Conservation (phyloP, 1,140 invertebrate genomes). For the Drosophila asahinai region DNA sequence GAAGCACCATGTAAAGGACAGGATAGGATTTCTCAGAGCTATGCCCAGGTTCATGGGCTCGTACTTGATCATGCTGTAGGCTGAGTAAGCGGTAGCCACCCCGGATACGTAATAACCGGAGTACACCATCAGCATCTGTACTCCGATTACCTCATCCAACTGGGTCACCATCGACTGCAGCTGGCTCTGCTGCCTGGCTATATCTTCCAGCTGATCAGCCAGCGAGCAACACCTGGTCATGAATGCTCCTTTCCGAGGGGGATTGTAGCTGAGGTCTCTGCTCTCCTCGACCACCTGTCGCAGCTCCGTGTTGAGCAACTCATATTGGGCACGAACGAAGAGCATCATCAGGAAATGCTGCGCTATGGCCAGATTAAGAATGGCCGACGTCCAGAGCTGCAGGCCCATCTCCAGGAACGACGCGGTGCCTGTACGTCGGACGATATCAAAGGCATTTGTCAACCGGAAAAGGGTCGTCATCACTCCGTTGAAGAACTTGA, state of each 20-base stretch:
- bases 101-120: background rate
- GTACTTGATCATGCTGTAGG: background rate
- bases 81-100: background rate
- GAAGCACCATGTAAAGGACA: background rate
- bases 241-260: background rate
- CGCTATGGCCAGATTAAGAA: background rate
- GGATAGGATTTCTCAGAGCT: background rate
- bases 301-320: background rate
- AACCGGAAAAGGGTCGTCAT: accelerated
- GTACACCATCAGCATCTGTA: background rate
- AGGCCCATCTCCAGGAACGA: background rate
- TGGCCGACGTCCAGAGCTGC: background rate
- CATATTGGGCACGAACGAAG: background rate
- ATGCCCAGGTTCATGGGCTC: accelerated
- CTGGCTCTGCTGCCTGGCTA: background rate
- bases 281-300: background rate
- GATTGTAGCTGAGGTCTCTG: background rate
- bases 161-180: background rate
- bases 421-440: accelerated
- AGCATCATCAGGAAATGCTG: background rate
- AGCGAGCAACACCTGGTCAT: background rate
- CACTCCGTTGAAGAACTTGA: background rate
- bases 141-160: background rate
- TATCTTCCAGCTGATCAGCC: background rate
- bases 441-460: accelerated